These are phyloP conservation scores for Xanthorhoe designata DNA, from an alignment of 2,888 invertebrate species.

Conservation along the genomic window DNA sequence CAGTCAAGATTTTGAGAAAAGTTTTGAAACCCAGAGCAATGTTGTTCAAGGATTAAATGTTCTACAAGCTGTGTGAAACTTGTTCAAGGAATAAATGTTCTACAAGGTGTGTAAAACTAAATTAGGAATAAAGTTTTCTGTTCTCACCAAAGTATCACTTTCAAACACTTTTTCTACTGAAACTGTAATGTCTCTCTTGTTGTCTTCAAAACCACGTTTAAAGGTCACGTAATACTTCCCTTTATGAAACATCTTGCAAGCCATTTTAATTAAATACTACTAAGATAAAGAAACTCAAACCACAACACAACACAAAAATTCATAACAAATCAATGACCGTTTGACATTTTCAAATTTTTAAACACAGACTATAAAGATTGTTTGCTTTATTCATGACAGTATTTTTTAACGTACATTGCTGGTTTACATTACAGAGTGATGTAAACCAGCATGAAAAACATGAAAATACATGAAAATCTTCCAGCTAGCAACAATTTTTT, in stretches of 20 bases:
- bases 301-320: not conserved
- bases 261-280: constrained; percentile 45
- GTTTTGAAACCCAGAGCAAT: too few relatives aligned
- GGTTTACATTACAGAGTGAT: too few relatives aligned
- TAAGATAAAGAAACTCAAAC: not conserved
- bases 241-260: constrained; percentile 70
- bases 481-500: constrained; percentile 1
- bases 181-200: constrained; percentile 74
- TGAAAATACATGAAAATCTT: not conserved
- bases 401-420: not conserved
- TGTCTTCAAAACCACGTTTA: constrained; percentile 79
- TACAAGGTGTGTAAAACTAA: not conserved
- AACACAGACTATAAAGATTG: not conserved
- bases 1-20: too few relatives aligned
- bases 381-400: not conserved
- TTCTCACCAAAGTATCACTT: constrained; percentile 71
- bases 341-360: constrained; percentile 1
- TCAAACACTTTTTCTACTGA: constrained; percentile 76
- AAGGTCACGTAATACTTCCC: constrained; percentile 79
- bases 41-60: too few relatives aligned
- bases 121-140: not conserved
- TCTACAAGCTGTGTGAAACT: too few relatives aligned
- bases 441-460: not conserved
- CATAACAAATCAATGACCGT: constrained; percentile 16
- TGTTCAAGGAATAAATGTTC: too few relatives aligned